A percentile compares a stretch with the other conserved stretches of the same genome.
Conservation (phyloP, 2,113 vertebrate genomes). For the Perca flavescens region DNA sequence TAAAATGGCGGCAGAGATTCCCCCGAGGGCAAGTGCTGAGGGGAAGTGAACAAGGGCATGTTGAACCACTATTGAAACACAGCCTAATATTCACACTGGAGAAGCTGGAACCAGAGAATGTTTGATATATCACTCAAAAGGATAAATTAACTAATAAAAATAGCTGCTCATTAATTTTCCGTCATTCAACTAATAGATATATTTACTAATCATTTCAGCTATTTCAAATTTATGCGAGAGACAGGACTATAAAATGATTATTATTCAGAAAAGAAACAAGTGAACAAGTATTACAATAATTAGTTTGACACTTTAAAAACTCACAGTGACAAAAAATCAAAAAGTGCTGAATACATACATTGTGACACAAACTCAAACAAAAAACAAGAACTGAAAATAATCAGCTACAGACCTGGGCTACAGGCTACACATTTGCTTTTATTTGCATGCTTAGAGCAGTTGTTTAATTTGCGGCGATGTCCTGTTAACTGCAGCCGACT, state of each 20-base stretch:
- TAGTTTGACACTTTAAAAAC: background rate
- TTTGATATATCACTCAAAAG: no score
- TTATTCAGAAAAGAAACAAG: background rate
- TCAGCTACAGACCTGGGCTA: background rate
- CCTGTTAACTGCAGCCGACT: constrained; percentile 2
- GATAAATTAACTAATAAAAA: background rate
- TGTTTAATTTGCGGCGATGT: background rate
- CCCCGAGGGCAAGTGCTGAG: no score
- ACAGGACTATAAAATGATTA: background rate
- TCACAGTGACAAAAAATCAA: background rate
- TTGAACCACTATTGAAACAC: no score
- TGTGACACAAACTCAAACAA: background rate
- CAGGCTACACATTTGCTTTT: constrained; percentile 2
- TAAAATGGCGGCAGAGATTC: no score
- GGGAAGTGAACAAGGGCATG: no score
- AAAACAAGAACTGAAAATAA: constrained; percentile 4
- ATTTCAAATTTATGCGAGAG: background rate
- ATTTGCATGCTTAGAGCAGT: background rate
- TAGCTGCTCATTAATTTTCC: background rate
- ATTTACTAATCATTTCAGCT: background rate
- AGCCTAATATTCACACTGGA: background rate
- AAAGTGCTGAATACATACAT: background rate
- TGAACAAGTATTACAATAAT: background rate
- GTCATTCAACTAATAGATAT: background rate
- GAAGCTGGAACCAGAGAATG: no score